A percentile compares a stretch with the other conserved stretches of the same genome.
Evolutionary conservation across 1,140 invertebrate species (phyloP).

Genomic region (Philotrypesis tridentata): DNA sequence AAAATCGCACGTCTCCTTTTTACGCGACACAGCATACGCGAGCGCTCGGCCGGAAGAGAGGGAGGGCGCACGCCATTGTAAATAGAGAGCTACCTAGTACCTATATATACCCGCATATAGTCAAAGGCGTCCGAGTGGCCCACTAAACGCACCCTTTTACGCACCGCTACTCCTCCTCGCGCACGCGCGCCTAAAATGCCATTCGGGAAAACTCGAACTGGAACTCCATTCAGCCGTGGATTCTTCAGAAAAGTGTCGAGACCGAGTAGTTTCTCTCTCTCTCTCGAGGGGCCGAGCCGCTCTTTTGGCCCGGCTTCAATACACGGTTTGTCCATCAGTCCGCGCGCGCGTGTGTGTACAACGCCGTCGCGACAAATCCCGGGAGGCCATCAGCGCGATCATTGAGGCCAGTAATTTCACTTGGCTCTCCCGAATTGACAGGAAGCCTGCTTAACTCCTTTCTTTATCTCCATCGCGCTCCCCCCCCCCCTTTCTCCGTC

Average conservation of each 20-base stretch:
- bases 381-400: conserved; percentile 28
- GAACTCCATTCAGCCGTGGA: conserved; percentile 3
- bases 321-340: too few species aligned
- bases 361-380: background rate
- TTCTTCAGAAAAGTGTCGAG: background rate
- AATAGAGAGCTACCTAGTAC: background rate
- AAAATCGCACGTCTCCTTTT: conserved; percentile 39
- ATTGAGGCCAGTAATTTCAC: conserved; percentile 49
- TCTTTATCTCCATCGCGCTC: conserved; percentile 41
- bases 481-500: background rate
- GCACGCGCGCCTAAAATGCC: background rate
- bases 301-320: background rate
- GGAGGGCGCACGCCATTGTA: background rate
- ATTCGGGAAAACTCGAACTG: background rate
- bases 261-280: background rate
- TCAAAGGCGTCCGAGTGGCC: conserved; percentile 22
- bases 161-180: background rate
- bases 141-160: background rate
- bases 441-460: conserved; percentile 65
- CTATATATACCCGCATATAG: background rate
- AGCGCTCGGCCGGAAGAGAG: background rate
- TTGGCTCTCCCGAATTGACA: conserved; percentile 66
- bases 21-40: conserved; percentile 10
- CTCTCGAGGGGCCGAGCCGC: background rate
- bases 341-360: background rate